A percentile compares a stretch with the other conserved stretches of the same genome.
phyloP scores from a whole-genome alignment of 2,113 vertebrate species.

The Symphodus melops region DNA sequence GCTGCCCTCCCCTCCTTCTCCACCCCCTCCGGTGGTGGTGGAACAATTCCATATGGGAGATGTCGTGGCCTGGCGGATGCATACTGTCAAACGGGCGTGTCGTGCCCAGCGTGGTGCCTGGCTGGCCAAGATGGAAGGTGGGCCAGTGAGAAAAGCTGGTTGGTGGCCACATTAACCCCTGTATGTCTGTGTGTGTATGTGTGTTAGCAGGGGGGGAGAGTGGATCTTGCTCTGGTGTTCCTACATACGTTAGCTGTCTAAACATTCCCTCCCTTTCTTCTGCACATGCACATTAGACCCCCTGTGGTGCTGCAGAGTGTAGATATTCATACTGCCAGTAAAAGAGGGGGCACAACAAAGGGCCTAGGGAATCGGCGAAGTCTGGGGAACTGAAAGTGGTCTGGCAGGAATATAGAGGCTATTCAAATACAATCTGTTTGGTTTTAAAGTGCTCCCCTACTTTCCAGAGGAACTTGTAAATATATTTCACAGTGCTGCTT shows the following conservation, averaged over 20 bases:
- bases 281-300: conserved; percentile 54
- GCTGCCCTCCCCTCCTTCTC: background rate
- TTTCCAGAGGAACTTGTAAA: conserved; percentile 37
- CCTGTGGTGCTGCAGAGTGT: conserved; percentile 60
- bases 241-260: conserved; percentile 64
- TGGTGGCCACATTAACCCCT: conserved; percentile 69
- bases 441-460: conserved; percentile 48
- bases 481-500: conserved; percentile 18
- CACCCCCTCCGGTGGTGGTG: background rate
- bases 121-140: conserved; percentile 63
- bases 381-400: conserved; percentile 61
- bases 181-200: conserved; percentile 19
- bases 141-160: conserved; percentile 58
- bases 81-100: conserved; percentile 48
- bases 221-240: conserved; percentile 50
- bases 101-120: conserved; percentile 60
- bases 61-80: conserved; percentile 35
- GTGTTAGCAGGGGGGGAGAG: background rate
- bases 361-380: conserved; percentile 38
- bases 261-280: conserved; percentile 53
- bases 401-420: conserved; percentile 71
- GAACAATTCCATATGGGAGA: conserved; percentile 63
- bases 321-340: conserved; percentile 65
- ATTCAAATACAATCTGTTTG: conserved; percentile 49
- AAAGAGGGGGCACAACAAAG: conserved; percentile 46